phyloP scores from a whole-genome alignment of 2,113 vertebrate species.

The Nothobranchius kuhntae region DNA sequence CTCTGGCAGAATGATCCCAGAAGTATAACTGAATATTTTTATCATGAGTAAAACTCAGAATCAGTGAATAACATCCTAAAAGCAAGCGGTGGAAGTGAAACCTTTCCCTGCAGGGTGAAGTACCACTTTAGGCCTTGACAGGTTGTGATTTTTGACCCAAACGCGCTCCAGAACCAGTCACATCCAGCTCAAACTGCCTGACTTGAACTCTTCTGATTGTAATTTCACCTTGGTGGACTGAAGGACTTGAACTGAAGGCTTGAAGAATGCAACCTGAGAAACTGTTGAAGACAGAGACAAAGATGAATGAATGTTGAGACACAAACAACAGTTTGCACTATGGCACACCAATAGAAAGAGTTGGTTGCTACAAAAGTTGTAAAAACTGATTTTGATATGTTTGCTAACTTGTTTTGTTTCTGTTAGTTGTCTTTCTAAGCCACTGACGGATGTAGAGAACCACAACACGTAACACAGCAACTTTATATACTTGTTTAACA shows the following conservation, averaged over 20 bases:
- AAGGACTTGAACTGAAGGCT: slow-evolving; percentile 85
- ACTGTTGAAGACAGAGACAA: slow-evolving; percentile 69
- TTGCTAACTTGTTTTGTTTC: slow-evolving; percentile 87
- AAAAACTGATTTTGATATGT: slow-evolving; percentile 92
- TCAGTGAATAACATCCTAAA: too few relatives aligned
- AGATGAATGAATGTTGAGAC: slow-evolving; percentile 69
- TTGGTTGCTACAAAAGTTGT: slow-evolving; percentile 92
- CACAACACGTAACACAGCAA: slow-evolving; percentile 71
- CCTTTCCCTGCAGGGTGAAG: slow-evolving; percentile 34
- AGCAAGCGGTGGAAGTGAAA: too few relatives aligned
- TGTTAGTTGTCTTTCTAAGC: slow-evolving; percentile 85
- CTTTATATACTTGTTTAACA: slow-evolving; percentile 76
- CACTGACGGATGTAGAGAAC: slow-evolving; percentile 85
- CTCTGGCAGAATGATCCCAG: slow-evolving; percentile 1
- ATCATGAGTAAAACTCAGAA: too few relatives aligned
- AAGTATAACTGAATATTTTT: not conserved
- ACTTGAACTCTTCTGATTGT: slow-evolving; percentile 85
- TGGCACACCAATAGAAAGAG: slow-evolving; percentile 87
- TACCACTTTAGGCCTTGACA: not conserved
- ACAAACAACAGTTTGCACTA: slow-evolving; percentile 89
- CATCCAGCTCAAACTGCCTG: slow-evolving; percentile 78
- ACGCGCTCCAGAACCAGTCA: not conserved
- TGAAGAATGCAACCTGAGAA: slow-evolving; percentile 75
- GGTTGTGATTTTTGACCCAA: too few relatives aligned
- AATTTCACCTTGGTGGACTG: slow-evolving; percentile 82